phyloP scores from a whole-genome alignment of 1,140 invertebrate species.

The Pectinophora gossypiella region DNA sequence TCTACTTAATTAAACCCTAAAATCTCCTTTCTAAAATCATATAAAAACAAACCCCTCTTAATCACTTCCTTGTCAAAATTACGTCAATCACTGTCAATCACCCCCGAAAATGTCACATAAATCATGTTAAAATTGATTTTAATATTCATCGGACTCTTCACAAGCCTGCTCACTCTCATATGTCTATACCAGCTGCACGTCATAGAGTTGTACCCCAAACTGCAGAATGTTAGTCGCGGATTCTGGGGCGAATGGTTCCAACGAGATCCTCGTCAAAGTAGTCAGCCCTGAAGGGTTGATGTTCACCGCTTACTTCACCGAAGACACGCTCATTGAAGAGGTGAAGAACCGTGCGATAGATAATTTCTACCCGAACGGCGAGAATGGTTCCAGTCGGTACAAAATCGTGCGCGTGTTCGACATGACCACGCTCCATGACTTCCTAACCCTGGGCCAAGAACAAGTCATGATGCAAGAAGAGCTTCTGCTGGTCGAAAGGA shows the following conservation, averaged over 20 bases:
- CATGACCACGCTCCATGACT: constrained; percentile 48
- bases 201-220: background rate
- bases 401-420: constrained; percentile 58
- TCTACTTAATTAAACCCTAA: too few relatives aligned
- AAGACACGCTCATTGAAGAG: constrained; percentile 56
- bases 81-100: too few relatives aligned
- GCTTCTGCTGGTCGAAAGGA: constrained; percentile 46
- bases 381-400: constrained; percentile 39
- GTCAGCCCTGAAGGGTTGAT: constrained; percentile 54
- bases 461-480: constrained; percentile 52
- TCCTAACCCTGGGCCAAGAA: constrained; percentile 50
- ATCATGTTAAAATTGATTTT: too few relatives aligned
- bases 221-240: constrained; percentile 48
- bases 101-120: too few relatives aligned
- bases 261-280: constrained; percentile 48
- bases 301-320: constrained; percentile 43
- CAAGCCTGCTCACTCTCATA: too few relatives aligned
- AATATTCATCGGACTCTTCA: constrained; percentile 42
- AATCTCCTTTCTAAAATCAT: too few relatives aligned
- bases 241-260: constrained; percentile 23
- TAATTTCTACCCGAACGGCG: constrained; percentile 55
- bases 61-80: too few relatives aligned
- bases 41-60: too few relatives aligned
- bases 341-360: constrained; percentile 56
- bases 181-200: constrained; percentile 30